A percentile compares a stretch with the other conserved stretches of the same genome.
Conservation (phyloP, 2,888 invertebrate species). For the Noctua janthe region DNA sequence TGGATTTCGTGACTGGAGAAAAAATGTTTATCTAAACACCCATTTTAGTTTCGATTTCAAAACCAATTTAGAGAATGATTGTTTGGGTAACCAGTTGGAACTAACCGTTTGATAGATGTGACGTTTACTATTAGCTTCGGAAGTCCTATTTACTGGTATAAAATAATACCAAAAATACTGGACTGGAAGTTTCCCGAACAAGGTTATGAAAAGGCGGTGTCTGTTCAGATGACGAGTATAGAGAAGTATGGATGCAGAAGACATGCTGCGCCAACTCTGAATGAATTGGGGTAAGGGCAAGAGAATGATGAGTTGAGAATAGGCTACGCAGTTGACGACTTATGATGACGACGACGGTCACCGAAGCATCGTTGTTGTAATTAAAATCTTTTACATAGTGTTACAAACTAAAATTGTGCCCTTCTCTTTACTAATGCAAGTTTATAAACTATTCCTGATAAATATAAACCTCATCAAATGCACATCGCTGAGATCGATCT, state of each 20-base stretch:
- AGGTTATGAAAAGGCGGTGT: too few species aligned
- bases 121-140: background rate
- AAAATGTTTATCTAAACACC: constrained; percentile 2
- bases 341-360: background rate
- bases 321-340: background rate
- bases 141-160: background rate
- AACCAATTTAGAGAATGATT: constrained; percentile 25
- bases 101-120: constrained; percentile 21
- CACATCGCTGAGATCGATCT: too few species aligned
- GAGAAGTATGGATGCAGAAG: too few species aligned
- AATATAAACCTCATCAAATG: background rate
- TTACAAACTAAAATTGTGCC: background rate
- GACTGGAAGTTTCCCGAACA: background rate
- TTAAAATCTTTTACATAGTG: background rate
- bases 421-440: accelerated
- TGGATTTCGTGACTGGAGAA: background rate
- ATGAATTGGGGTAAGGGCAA: too few species aligned
- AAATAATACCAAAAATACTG: background rate
- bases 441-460: background rate
- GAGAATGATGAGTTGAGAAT: too few species aligned
- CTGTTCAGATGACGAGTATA: too few species aligned
- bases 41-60: constrained; percentile 20
- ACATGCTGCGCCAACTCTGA: too few species aligned
- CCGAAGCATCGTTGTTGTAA: background rate
- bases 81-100: constrained; percentile 36